Evolutionary conservation across 2,888 invertebrate species (phyloP), one percentile per base, ranked within the genome.

Genomic region (Macrophya alboannulata): DNA sequence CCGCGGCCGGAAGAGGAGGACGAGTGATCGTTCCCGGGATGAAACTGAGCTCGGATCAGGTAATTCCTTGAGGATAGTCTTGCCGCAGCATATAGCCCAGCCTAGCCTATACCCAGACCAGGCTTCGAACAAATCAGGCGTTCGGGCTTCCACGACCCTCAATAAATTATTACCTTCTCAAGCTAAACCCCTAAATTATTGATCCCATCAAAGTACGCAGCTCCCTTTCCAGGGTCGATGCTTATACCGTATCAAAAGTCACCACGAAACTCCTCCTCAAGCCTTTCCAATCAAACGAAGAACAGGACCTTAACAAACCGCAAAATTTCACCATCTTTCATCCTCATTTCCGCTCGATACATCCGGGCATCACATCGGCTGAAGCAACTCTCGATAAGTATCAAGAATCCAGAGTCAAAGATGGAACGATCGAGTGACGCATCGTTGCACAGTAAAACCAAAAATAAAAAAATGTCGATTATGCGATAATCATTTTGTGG

Each of bases 161-260:
- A 25, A 74, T 74, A 74, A 74, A 74, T 74, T 74, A 74, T 74
- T 74, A 74, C 74, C 74, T 74, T 45, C 45, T 45, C 68, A 68
- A 68, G 74, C 74, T 45, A 74, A 74, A 25, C 45, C 74, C 74
- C 74, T 74, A 74, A 74, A 43, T 74, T 74, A 74, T 74, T 45
- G 74, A 74, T 74, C 74, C 74, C 74, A 15, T 74, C 45, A 74
- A 74, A 68, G 31, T 68, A 43, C 9, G 25, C n/a, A 9, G n/a
- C 71, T 43, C 21, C 21, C 21, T 43, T 45, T 74, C 45, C 17
- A n/a, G 74, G 72, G 37, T 37, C 40, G 43, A 37, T 74, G 17
- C 45, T 43, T 74, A 21, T 10, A 43, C 43, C 43, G 45, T 74
- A 17, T 43, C 74, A 74, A 74, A 74, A 48, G 45, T 74, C 45